Evolutionary conservation across 2,888 invertebrate species (phyloP).

Genomic region (Drosophila neotestacea): DNA sequence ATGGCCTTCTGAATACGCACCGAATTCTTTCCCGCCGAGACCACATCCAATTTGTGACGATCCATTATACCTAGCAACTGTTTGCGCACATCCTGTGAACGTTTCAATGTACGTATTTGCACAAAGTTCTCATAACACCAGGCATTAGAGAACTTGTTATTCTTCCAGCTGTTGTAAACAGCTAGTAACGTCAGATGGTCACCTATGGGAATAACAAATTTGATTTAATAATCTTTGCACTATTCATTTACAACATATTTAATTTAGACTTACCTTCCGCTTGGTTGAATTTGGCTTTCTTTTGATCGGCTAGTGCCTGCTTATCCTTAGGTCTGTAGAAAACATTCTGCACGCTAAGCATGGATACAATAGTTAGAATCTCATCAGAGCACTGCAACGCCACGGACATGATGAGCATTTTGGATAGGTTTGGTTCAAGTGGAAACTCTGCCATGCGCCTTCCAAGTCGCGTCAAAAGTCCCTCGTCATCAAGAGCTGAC

Average conservation of each 20-base stretch:
- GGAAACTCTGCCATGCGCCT: conserved; percentile 99
- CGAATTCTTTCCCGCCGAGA: conserved; percentile 97
- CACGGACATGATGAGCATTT: conserved; percentile 99
- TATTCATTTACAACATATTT: background rate
- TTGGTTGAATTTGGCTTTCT: conserved; percentile 99
- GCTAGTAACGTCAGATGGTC: conserved; percentile 99
- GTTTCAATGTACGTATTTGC: conserved; percentile 97
- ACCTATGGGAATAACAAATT: conserved; percentile 83
- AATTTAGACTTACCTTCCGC: conserved; percentile 89
- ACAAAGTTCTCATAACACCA: conserved; percentile 99
- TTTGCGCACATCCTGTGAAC: conserved; percentile 99
- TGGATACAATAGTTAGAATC: conserved; percentile 98
- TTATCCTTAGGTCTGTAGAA: conserved; percentile 98
- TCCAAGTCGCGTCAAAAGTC: conserved; percentile 92
- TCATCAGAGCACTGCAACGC: conserved; percentile 99
- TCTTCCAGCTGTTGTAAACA: conserved; percentile 99
- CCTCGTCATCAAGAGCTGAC: conserved; percentile 98
- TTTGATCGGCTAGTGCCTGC: conserved; percentile 98
- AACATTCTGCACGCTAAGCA: conserved; percentile 99
- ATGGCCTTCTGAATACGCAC: conserved; percentile 98
- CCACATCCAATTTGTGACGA: conserved; percentile 97
- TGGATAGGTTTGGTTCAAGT: conserved; percentile 98
- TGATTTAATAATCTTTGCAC: background rate
- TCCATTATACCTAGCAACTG: conserved; percentile 99
- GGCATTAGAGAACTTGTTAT: conserved; percentile 99